Conservation (phyloP, 2,113 vertebrate genomes). For the Thermophis baileyi region DNA sequence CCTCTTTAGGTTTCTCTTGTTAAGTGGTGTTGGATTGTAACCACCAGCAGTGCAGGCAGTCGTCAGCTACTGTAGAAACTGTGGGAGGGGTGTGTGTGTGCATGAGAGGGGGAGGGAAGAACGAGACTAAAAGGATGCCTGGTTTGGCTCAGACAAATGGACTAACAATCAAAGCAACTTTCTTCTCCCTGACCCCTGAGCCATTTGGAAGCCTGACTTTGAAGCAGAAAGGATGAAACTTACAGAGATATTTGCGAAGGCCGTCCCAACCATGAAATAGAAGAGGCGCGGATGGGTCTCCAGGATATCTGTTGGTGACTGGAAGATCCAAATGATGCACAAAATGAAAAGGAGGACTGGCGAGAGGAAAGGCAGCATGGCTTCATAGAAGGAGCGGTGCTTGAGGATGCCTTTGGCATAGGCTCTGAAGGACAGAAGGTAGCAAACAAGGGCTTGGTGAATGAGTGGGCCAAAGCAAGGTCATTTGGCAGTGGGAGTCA, state of each 20-base stretch:
- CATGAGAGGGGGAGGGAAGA: background rate
- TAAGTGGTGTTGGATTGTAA: background rate
- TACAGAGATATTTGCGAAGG: slow-evolving; percentile 94
- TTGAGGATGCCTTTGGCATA: slow-evolving; percentile 85
- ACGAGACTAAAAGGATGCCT: background rate
- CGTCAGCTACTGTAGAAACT: background rate
- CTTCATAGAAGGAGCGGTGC: slow-evolving; percentile 85
- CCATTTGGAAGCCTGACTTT: background rate
- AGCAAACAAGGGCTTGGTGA: background rate
- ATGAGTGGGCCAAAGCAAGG: background rate
- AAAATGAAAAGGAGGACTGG: slow-evolving; percentile 87
- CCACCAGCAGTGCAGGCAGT: background rate
- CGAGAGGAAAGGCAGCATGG: slow-evolving; percentile 88
- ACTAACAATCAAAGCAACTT: background rate
- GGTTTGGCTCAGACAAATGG: background rate
- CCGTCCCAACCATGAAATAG: slow-evolving; percentile 97
- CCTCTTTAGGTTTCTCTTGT: background rate
- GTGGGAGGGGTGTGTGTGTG: no score
- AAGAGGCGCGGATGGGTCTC: slow-evolving; percentile 86
- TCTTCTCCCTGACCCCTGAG: background rate
- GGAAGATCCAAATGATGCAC: slow-evolving; percentile 82
- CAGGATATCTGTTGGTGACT: slow-evolving; percentile 82
- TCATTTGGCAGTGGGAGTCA: background rate
- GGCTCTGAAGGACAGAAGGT: slow-evolving; percentile 69
- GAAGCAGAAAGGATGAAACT: slow-evolving; percentile 50